Conservation (phyloP, 1,140 invertebrate genomes). For the Cotesia vestalis region DNA sequence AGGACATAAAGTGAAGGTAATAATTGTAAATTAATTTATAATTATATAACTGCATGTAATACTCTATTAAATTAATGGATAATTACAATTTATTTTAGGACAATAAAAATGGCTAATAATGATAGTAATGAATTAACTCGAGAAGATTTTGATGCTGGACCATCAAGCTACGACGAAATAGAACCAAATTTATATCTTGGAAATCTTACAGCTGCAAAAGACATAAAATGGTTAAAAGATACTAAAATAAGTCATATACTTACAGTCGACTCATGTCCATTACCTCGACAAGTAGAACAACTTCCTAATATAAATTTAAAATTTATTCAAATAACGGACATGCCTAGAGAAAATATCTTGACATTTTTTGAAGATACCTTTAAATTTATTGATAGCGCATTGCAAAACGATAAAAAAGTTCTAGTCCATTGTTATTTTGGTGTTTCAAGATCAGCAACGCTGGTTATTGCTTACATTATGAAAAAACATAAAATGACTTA, state of each 20-base stretch:
- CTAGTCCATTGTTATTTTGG: conserved; percentile 88
- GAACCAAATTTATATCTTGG: conserved; percentile 78
- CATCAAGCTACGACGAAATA: conserved; percentile 74
- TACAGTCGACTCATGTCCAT: conserved; percentile 82
- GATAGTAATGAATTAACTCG: conserved; percentile 46
- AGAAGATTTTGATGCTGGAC: conserved; percentile 72
- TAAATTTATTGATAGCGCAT: conserved; percentile 75
- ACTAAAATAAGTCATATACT: conserved; percentile 79
- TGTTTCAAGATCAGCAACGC: conserved; percentile 83
- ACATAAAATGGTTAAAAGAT: conserved; percentile 73
- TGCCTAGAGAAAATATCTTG: conserved; percentile 83
- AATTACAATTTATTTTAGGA: conserved; percentile 37
- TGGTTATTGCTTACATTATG: conserved; percentile 87
- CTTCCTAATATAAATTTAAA: conserved; percentile 74
- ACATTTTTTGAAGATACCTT: conserved; percentile 78
- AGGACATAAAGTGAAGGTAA: no score
- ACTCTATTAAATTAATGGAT: neutral
- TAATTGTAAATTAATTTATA: no score
- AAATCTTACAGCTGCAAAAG: conserved; percentile 80
- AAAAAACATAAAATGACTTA: conserved; percentile 79
- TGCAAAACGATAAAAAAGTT: conserved; percentile 69
- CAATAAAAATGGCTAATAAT: conserved; percentile 51
- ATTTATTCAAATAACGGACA: conserved; percentile 83
- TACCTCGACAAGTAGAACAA: conserved; percentile 77
- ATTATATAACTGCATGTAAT: no score